Conservation (phyloP, 2,888 invertebrate genomes). For the Mesopsocus fuscifrons region DNA sequence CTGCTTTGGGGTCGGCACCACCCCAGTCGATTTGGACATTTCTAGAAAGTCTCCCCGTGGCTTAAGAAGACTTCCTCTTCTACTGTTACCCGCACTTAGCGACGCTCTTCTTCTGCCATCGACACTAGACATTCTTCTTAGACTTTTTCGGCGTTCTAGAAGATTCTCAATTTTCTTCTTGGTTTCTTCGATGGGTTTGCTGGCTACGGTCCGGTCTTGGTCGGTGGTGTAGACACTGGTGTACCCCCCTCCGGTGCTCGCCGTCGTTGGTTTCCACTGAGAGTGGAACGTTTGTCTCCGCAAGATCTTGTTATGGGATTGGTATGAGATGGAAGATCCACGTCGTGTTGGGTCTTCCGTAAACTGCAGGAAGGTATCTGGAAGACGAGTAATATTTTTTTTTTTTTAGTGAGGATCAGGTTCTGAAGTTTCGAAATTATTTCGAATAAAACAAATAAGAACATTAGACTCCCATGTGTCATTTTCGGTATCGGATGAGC, state of each 20-base stretch:
- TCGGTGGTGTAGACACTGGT: constrained; percentile 18
- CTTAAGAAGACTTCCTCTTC: background rate
- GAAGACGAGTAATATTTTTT: too few species aligned
- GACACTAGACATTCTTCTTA: constrained; percentile 13
- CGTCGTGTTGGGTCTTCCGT: background rate
- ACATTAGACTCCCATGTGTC: too few species aligned
- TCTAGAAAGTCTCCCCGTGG: constrained; percentile 1
- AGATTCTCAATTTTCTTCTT: background rate
- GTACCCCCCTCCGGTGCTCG: constrained; percentile 19
- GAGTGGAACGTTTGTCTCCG: constrained; percentile 26
- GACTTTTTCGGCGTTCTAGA: background rate
- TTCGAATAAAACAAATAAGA: too few species aligned
- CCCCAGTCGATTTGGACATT: constrained; percentile 1
- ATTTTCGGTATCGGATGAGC: too few species aligned
- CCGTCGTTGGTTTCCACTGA: constrained; percentile 17
- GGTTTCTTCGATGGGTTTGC: background rate
- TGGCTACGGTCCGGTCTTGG: constrained; percentile 15
- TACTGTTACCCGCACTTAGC: constrained; percentile 1
- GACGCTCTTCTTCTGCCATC: constrained; percentile 8
- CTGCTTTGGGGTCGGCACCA: constrained; percentile 7
- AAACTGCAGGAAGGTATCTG: background rate
- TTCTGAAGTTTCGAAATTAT: too few species aligned
- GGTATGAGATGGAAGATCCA: constrained; percentile 11
- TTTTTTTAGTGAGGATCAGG: too few species aligned
- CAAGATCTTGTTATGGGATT: constrained; percentile 22